Evolutionary conservation across 2,113 vertebrate species (phyloP).

Genomic region (Athene cunicularia): DNA sequence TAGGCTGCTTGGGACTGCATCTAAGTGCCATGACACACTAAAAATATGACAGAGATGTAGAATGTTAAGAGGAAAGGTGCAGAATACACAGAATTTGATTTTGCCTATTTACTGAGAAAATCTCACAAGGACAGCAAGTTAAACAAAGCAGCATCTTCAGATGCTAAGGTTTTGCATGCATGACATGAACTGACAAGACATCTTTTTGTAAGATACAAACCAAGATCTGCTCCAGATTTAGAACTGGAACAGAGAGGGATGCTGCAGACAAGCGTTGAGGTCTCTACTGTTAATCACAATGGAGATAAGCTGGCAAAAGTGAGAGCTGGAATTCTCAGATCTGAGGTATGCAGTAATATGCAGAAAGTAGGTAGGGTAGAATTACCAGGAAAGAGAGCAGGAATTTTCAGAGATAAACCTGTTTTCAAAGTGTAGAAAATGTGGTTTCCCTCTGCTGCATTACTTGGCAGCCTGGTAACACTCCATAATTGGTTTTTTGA

Average conservation of each 20-base stretch:
- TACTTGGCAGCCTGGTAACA: conserved; percentile 15
- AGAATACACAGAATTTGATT: neutral
- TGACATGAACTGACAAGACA: neutral
- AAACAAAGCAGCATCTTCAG: neutral
- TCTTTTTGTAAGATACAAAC: neutral
- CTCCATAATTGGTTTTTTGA: neutral
- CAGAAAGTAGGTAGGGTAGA: neutral
- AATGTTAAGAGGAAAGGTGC: neutral
- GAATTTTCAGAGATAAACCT: neutral
- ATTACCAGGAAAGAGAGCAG: neutral
- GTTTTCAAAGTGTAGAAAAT: neutral
- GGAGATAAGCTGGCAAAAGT: conserved; percentile 6
- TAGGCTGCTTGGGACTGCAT: neutral
- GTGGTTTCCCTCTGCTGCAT: neutral
- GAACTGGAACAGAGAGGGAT: neutral
- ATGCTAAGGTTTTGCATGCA: conserved; percentile 19
- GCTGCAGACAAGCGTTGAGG: neutral
- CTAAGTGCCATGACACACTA: neutral
- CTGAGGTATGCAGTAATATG: conserved; percentile 35
- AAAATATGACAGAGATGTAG: neutral
- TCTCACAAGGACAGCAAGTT: neutral
- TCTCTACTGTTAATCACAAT: conserved; percentile 29
- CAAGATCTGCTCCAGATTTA: conserved; percentile 24
- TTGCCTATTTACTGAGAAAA: conserved; percentile 40
- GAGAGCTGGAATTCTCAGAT: conserved; percentile 45